phyloP scores from a whole-genome alignment of 2,113 vertebrate genomes.

The Pelodiscus sinensis region DNA sequence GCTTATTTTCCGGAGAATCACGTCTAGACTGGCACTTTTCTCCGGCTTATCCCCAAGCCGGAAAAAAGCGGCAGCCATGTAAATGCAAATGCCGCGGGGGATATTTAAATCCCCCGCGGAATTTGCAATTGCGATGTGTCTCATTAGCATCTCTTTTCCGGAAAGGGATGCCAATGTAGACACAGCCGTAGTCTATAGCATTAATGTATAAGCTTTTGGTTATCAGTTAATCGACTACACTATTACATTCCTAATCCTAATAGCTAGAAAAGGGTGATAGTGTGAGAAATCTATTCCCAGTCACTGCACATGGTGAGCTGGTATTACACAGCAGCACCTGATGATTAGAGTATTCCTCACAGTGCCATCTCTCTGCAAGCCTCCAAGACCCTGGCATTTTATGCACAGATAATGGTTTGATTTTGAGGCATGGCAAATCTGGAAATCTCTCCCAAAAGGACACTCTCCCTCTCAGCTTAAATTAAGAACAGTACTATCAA shows the following conservation, averaged over 20 bases:
- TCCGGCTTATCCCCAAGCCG: too few species aligned
- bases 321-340: background rate
- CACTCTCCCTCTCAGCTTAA: fast-evolving
- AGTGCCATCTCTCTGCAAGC: fast-evolving
- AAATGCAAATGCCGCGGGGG: too few species aligned
- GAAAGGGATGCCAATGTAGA: too few species aligned
- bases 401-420: background rate
- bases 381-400: background rate
- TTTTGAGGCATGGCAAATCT: background rate
- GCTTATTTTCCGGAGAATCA: too few species aligned
- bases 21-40: too few species aligned
- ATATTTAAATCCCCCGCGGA: too few species aligned
- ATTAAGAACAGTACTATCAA: fast-evolving
- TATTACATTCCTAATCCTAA: background rate
- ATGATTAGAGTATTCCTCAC: fast-evolving
- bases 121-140: too few species aligned
- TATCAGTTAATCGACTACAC: too few species aligned
- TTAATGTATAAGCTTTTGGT: too few species aligned
- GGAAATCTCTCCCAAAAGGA: background rate
- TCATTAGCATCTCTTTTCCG: too few species aligned
- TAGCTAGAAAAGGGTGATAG: background rate
- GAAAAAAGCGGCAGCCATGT: too few species aligned
- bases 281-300: background rate
- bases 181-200: too few species aligned
- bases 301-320: constrained; percentile 43